phyloP scores from a whole-genome alignment of 2,797 vertebrate genomes.

The Cephalopachus bancanus region DNA sequence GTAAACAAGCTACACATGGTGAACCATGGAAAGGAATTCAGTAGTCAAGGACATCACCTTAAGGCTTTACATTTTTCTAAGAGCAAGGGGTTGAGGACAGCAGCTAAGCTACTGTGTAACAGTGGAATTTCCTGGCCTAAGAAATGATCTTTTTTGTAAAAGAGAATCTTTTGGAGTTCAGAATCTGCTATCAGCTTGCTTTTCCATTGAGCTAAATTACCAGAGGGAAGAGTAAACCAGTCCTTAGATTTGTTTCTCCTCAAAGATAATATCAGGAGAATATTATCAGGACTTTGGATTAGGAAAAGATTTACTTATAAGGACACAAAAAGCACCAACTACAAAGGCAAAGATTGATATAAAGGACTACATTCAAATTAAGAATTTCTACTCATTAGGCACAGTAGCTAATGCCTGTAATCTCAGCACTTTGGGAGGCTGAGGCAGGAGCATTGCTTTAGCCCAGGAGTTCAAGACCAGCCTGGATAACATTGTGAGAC shows the following conservation, averaged over 20 bases:
- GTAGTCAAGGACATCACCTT: neutral
- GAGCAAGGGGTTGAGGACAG: neutral
- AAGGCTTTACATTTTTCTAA: neutral
- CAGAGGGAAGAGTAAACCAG: neutral
- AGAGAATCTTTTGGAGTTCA: neutral
- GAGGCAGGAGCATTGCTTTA: too few relatives aligned
- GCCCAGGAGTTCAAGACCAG: too few relatives aligned
- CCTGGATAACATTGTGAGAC: too few relatives aligned
- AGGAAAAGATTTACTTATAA: neutral
- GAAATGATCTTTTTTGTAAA: neutral
- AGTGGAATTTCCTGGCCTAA: neutral
- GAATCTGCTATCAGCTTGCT: neutral
- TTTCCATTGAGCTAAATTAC: neutral
- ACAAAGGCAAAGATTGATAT: neutral
- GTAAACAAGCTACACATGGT: neutral
- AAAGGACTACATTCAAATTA: slow-evolving; percentile 12
- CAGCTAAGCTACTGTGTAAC: neutral
- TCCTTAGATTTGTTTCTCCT: neutral
- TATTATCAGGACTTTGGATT: neutral
- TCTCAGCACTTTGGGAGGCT: too few relatives aligned
- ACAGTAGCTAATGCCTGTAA: too few relatives aligned
- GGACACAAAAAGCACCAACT: neutral
- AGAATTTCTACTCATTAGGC: neutral
- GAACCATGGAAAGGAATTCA: neutral
- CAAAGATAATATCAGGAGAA: neutral